These are phyloP conservation scores for Leuciscus idus DNA, from an alignment of 2,113 vertebrate species.

Conservation along the genomic window DNA sequence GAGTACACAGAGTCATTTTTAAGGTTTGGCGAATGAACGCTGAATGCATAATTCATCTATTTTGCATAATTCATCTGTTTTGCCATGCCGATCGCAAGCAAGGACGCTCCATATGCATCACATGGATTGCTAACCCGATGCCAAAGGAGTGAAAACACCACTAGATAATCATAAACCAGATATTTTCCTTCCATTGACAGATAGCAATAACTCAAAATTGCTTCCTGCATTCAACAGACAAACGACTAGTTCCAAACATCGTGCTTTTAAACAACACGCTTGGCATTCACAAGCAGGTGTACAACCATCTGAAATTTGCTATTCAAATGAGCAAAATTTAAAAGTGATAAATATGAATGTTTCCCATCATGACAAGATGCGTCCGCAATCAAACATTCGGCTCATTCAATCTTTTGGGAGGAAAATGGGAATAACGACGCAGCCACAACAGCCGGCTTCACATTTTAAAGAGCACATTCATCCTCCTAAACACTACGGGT, in stretches of 20 bases:
- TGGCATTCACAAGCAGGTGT: slow-evolving; percentile 19
- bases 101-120: background rate
- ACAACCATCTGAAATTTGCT: slow-evolving; percentile 17
- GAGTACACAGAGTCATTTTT: background rate
- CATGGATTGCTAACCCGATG: background rate
- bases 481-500: background rate
- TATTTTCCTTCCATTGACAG: background rate
- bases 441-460: slow-evolving; percentile 23
- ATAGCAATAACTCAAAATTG: background rate
- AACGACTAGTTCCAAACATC: background rate
- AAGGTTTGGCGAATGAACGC: background rate
- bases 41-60: background rate
- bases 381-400: slow-evolving; percentile 11
- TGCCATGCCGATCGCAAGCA: background rate
- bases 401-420: background rate
- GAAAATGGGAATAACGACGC: slow-evolving; percentile 27
- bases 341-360: slow-evolving; percentile 40
- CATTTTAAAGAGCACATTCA: slow-evolving; percentile 34
- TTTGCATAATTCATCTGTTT: slow-evolving; percentile 17
- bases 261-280: background rate
- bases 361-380: slow-evolving; percentile 13
- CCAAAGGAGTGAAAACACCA: background rate
- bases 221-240: slow-evolving; percentile 4
- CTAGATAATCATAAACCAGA: slow-evolving; percentile 28
- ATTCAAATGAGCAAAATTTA: slow-evolving; percentile 20